phyloP scores from a whole-genome alignment of 1,140 invertebrate species.

The Matsumurasca onukii region DNA sequence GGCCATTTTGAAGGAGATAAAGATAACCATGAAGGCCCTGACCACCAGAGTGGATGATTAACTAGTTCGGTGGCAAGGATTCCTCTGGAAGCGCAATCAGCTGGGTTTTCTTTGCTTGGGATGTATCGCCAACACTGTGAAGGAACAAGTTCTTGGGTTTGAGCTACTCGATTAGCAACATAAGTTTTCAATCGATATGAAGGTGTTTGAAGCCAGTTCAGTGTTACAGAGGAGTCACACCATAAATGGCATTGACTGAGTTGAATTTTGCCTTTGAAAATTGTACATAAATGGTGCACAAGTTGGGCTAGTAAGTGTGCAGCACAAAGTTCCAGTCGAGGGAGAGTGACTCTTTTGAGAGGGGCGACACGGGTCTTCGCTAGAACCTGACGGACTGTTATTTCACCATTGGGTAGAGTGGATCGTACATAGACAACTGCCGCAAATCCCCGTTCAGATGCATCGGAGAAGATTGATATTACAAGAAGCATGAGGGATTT shows the following conservation, averaged over 20 bases:
- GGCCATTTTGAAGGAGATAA: not conserved
- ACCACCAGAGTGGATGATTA: slow-evolving; percentile 32
- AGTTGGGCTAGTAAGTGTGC: not conserved
- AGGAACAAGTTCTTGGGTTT: not conserved
- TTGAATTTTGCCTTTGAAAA: too few relatives aligned
- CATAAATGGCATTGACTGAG: too few relatives aligned
- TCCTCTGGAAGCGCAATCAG: slow-evolving; percentile 42
- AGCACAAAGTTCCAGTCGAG: not conserved
- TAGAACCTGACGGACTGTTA: not conserved
- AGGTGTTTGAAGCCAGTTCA: not conserved
- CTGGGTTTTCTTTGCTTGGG: slow-evolving; percentile 39
- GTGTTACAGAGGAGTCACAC: too few relatives aligned
- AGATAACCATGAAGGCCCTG: slow-evolving; percentile 22
- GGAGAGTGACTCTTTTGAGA: not conserved
- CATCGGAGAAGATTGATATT: not conserved
- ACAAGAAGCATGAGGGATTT: not conserved
- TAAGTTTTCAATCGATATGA: not conserved
- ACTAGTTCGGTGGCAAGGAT: slow-evolving; percentile 17
- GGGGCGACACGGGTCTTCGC: not conserved
- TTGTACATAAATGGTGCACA: not conserved
- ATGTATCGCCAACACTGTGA: slow-evolving; percentile 32
- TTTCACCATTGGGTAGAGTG: not conserved
- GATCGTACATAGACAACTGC: not conserved
- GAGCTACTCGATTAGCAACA: not conserved
- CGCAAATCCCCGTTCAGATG: not conserved